Evolutionary conservation across 2,797 vertebrate species (phyloP), one percentile per base, ranked within the genome.

Genomic region (Neolamprologus multifasciatus): DNA sequence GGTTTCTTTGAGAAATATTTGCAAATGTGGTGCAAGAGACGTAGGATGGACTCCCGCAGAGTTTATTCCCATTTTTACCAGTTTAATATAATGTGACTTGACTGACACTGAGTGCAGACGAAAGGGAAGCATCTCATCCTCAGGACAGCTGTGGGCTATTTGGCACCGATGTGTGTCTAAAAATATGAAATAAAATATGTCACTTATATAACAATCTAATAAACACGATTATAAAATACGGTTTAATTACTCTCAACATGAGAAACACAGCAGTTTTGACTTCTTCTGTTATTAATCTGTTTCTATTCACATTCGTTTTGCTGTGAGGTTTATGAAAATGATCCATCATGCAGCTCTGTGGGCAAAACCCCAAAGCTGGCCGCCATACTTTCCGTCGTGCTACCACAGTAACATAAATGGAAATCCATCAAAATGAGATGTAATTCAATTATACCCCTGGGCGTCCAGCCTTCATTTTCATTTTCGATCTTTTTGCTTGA

Each of bases 271-370:
- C 26, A 74, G 23, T 48, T 48, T 48, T 48, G 23, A 31, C 43
- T n/a, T 50, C 23, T 19, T 31, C 40, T 19, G 23, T 74, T 50
- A 2, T 76, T 31, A 29, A 82, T 5, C 55, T n/a, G 17, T 11
- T 64, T 79, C 71, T 51, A 59, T 67, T 50, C 54, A 43, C 74
- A 62, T 81, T 85, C 16, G 69, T 55, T 12, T 45, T 76, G 76
- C 84, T 77, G 19, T 67, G 23, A 31, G 33, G 45, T 23, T 92
- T 88, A 94, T 94, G 91, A 93, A 93, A 90, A 89, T 33, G 40
- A 95, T 95, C 91, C 67, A 92, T 95, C 94, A 93, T 31, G 52
- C 59, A 59, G 80, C 6, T 87, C 90, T 88, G 59, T 23, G 74
- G 82, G 91, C 86, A 36, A 79, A 82, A 85, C 43, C 13, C 51